Base-by-base conservation (phyloP, 1,140 invertebrate species). In the Drosophila subobscura region DNA sequence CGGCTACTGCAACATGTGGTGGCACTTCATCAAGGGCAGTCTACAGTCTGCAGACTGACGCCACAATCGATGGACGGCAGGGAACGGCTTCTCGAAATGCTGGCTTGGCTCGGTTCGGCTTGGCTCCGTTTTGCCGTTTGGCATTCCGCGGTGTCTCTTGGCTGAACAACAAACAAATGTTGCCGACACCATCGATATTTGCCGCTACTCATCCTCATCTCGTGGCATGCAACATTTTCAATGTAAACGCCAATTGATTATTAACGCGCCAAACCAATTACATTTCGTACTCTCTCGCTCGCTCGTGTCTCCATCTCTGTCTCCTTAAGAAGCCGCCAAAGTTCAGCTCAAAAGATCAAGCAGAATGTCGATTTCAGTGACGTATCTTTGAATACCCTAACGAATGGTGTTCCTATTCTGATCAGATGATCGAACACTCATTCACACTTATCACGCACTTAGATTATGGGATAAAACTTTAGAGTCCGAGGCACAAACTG, bases 201-300 rank as follows among this genome's bases (percentile, higher is more conserved):
- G 10, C 33, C 33, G 33, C 33, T 37, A 37, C 33, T 37, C 33
- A 37, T 37, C 10, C 29, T 33, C 29, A 33, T 10, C 29, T 10
- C 33, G 65, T 51, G 63, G 50, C 65, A 68, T 68, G 65, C 65
- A 64, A 68, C 65, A 68, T 68, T 68, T 68, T 68, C 67, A 68
- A 68, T 68, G 65, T 71, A 71, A 71, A 71, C 66, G 66, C 66
- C 67, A 71, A 71, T 71, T 71, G 67, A 71, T 71, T 71, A 71
- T 71, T 68, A 68, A 68, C 63, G 65, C 65, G 65, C 65, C 65
- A 68, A 68, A 68, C 65, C 65, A 68, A 68, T 68, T 68, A 68
- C 65, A 68, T 68, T 68, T 68, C 65, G 65, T 68, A 37, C 44
- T 44, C 65, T 33, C 67, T 68, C 63, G 23, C 37, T 55, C 10